Conservation (phyloP, 2,888 invertebrate species). For the Eurytoma californica region DNA sequence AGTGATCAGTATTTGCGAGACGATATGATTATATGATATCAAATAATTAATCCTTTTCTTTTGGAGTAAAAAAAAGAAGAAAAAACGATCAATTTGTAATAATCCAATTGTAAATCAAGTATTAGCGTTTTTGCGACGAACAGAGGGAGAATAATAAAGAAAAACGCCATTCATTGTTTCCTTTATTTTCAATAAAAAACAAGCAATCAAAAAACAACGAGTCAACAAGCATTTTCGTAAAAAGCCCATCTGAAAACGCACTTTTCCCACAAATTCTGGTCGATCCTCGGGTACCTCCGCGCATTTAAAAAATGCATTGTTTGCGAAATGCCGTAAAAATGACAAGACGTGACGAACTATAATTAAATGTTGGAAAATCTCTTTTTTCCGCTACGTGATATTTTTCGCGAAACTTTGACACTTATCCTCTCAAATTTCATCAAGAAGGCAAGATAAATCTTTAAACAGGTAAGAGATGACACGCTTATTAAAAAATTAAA, state of each 20-base stretch:
- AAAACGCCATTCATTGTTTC: constrained; percentile 46
- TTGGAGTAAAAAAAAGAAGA: neutral
- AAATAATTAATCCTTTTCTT: neutral
- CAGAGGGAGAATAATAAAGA: constrained; percentile 6
- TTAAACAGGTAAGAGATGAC: too few relatives aligned
- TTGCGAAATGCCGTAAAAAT: too few relatives aligned
- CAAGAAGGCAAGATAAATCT: too few relatives aligned
- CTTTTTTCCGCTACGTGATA: too few relatives aligned
- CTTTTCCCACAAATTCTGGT: neutral
- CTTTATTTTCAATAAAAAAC: constrained; percentile 56
- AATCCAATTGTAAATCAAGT: constrained; percentile 46
- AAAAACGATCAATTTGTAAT: constrained; percentile 42
- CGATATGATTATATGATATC: neutral
- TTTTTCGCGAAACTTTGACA: too few relatives aligned
- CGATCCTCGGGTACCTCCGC: too few relatives aligned
- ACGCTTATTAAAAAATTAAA: too few relatives aligned
- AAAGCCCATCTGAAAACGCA: neutral
- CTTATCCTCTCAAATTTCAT: too few relatives aligned
- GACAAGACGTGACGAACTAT: too few relatives aligned
- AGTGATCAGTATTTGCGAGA: constrained; percentile 45
- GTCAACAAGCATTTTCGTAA: neutral
- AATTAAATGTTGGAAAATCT: too few relatives aligned
- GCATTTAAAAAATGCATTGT: too few relatives aligned
- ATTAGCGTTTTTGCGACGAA: constrained; percentile 36
- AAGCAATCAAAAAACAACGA: constrained; percentile 21